Evolutionary conservation across 1,140 invertebrate species (phyloP).

Genomic region (Bombus superbus): DNA sequence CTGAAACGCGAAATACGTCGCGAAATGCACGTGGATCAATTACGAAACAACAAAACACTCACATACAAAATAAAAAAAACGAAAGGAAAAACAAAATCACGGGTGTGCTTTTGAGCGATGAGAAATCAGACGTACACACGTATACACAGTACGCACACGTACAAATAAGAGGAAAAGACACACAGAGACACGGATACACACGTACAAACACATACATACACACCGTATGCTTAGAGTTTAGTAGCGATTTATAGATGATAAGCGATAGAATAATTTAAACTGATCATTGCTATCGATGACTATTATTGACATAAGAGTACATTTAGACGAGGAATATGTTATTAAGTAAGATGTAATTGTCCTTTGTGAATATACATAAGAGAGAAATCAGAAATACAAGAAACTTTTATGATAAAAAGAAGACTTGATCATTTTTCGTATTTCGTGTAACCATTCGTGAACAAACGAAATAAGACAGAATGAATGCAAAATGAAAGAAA

Average conservation of each 20-base stretch:
- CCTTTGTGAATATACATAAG: conserved; percentile 83
- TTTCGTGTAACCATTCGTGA: conserved; percentile 23
- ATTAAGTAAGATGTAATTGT: conserved; percentile 81
- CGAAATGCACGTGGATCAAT: conserved; percentile 52
- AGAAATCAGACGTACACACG: conserved; percentile 30
- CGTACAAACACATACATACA: conserved; percentile 6
- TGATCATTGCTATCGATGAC: conserved; percentile 75
- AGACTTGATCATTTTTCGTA: conserved; percentile 44
- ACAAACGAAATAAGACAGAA: neutral
- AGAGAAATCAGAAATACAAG: conserved; percentile 82
- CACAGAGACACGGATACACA: conserved; percentile 32
- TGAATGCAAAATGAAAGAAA: neutral
- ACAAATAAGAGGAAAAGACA: neutral
- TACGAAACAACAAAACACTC: neutral
- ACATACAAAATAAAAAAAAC: neutral
- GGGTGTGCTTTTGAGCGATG: conserved; percentile 73
- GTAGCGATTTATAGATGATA: conserved; percentile 72
- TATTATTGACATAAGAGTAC: conserved; percentile 79
- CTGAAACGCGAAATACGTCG: conserved; percentile 6
- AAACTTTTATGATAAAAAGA: conserved; percentile 81
- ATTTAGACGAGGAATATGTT: conserved; percentile 78
- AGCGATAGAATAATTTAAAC: conserved; percentile 69
- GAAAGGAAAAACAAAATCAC: conserved; percentile 20
- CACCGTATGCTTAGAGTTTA: conserved; percentile 76
- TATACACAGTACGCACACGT: conserved; percentile 26